Evolutionary conservation across 2,888 invertebrate genomes (phyloP), one percentile per base, ranked within the genome.

Genomic region (Dicyrtoma fusca): DNA sequence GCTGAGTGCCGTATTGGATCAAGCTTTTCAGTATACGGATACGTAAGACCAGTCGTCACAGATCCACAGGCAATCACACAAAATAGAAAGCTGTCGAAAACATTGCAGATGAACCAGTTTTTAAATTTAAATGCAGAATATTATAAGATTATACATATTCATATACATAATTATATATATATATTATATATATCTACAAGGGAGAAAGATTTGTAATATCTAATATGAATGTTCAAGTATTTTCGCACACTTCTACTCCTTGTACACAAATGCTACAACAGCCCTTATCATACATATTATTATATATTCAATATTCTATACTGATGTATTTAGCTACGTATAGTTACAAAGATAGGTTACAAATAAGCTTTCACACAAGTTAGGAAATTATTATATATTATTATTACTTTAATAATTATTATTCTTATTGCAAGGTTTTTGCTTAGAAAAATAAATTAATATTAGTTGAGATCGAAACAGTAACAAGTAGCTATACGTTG

Each of bases 21-120:
- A 80, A 71, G 79, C 80, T 65, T 80, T 80, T 75, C 80, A 80
- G 65, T 80, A 80, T 71, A 75, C 79, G 34, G 80, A 79, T 73
- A 77, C 80, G 42, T 80, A 76, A 75, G 47, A 53, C 6, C 44
- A 34, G 57, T 61, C 42, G 25, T 42, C 19, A 62, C 10, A 13
- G 19, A 45, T 64, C 61, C 34, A 47, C 1, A 25, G 69, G 69
- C 69, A 69, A 69, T 69, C 69, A 69, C 65, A 44, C 23, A 68
- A 68, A 68, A 51, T 19, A 65, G 53, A 53, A 66, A 53, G 49
- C 17, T 63, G 64, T 57, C 23, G 65, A 64, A 47, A 63, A 63
- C n/a, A 59, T 47, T n/a, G 14, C 19, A 62, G 62, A 62, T 11
- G 59, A 25, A 62, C 14, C 17, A 62, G 34, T 49, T 49, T 26